Evolutionary conservation across 37 sponge, comb jelly and placozoan genomes (phyloP).

Genomic region (Aphrocallistes beatrix): DNA sequence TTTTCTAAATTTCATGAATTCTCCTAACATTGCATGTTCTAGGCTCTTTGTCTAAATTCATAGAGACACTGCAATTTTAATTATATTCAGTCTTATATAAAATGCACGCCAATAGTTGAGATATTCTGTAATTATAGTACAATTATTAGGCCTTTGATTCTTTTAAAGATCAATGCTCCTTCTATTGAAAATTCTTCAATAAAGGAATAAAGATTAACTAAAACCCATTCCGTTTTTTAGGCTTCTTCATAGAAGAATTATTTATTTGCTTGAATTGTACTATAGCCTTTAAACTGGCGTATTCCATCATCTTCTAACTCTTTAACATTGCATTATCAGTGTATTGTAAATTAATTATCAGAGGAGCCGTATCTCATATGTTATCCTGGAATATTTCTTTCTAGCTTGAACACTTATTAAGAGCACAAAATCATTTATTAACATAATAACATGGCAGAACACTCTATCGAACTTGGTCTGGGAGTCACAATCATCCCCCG

Average conservation of each 20-base stretch:
- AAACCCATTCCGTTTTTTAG: not conserved
- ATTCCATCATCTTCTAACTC: no score
- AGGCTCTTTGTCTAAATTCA: no score
- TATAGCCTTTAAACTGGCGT: no score
- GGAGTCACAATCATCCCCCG: not conserved
- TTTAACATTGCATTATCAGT: no score
- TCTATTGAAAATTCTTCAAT: not conserved
- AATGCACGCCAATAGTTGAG: not conserved
- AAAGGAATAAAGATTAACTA: not conserved
- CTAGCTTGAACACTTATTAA: conserved; percentile 19
- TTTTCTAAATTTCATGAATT: not conserved
- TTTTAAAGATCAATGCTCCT: not conserved
- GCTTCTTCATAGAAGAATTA: not conserved
- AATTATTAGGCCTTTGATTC: conserved; percentile 13
- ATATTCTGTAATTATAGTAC: not conserved
- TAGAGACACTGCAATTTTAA: no score
- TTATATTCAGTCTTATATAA: not conserved
- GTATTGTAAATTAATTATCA: not conserved
- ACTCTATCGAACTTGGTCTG: conserved; percentile 10
- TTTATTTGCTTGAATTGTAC: not conserved
- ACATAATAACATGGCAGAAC: conserved; percentile 18
- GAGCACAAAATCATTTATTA: conserved; percentile 12
- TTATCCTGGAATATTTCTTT: not conserved
- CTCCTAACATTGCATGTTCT: no score
- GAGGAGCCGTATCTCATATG: not conserved